Evolutionary conservation across 2,888 invertebrate genomes (phyloP).

Genomic region (Standfussiana lucernea): DNA sequence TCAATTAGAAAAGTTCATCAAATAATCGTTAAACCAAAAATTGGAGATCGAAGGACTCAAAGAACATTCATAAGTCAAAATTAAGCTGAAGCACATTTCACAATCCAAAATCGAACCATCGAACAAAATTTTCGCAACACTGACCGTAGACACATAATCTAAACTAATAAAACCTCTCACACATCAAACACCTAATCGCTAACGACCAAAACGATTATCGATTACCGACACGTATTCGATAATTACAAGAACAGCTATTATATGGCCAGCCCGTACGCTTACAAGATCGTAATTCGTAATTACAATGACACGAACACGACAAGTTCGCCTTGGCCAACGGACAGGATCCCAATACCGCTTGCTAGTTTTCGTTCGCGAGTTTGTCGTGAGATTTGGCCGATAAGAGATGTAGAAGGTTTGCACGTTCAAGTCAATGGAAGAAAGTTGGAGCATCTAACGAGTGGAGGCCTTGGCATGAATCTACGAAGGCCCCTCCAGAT

Average conservation of each 20-base stretch:
- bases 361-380: constrained; percentile 46
- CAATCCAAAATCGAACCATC: constrained; percentile 11
- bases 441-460: constrained; percentile 20
- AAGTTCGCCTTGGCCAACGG: constrained; percentile 80
- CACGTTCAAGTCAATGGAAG: constrained; percentile 9
- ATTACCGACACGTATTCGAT: constrained; percentile 48
- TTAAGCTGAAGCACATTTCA: constrained; percentile 15
- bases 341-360: constrained; percentile 73
- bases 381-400: constrained; percentile 36
- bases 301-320: constrained; percentile 68
- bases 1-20: neutral
- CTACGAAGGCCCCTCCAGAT: neutral
- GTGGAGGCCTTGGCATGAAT: neutral
- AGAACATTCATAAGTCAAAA: neutral
- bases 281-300: constrained; percentile 70
- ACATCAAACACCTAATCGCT: constrained; percentile 30
- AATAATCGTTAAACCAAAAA: neutral
- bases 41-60: neutral
- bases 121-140: constrained; percentile 8
- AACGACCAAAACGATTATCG: constrained; percentile 48
- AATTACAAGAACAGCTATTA: constrained; percentile 51
- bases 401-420: constrained; percentile 16
- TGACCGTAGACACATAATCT: neutral
- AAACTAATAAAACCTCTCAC: constrained; percentile 16
- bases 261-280: constrained; percentile 45